Base-by-base conservation (phyloP, 2,888 invertebrate species). In the Rhimphoctona megacephalus region DNA sequence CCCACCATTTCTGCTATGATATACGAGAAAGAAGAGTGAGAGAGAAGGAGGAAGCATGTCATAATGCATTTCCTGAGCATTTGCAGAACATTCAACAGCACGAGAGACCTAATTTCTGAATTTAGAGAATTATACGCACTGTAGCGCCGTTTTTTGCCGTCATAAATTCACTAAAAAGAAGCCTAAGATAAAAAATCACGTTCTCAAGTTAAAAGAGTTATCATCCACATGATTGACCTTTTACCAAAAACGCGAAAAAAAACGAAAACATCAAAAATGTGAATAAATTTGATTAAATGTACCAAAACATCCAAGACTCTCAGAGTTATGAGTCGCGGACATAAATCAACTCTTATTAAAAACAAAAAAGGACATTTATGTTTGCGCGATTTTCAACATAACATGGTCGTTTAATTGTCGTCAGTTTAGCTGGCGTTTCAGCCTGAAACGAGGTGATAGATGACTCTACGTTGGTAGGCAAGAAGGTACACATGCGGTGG, bases 341-440 rank as follows among this genome's bases (percentile, higher is more conserved):
- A n/a, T 69, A 49, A 69, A 46, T 64, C 52, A 64, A 33, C 39
- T 43, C 64, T 70, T 77, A 49, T n/a, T 17, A 33, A 64, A 85
- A 85, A 46, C 66, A 64, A 33, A 33, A 84, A 69, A 76, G 36
- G 67, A 49, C 43, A n/a, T 43, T 52, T 64, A 54, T 39, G 61
- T 39, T 49, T 64, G 80, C 64, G 70, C 69, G 46, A 61, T 46
- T 80, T 70, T 77, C 64, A 72, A 66, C 39, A 54, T 78, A 78
- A 85, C 78, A 81, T 80, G 74, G 69, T 61, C 77, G 77, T 67
- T 85, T 85, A 81, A 82, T 82, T 79, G 67, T 74, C 73, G 22
- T 46, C 73, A 74, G 11, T 85, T 82, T 82, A 67, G 81, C 43
- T 69, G 73, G 73, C 52, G 46, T 78, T 66, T 74, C 73, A 22